Base-by-base conservation (phyloP, 2,113 vertebrate genomes). In the Lipotes vexillifer region DNA sequence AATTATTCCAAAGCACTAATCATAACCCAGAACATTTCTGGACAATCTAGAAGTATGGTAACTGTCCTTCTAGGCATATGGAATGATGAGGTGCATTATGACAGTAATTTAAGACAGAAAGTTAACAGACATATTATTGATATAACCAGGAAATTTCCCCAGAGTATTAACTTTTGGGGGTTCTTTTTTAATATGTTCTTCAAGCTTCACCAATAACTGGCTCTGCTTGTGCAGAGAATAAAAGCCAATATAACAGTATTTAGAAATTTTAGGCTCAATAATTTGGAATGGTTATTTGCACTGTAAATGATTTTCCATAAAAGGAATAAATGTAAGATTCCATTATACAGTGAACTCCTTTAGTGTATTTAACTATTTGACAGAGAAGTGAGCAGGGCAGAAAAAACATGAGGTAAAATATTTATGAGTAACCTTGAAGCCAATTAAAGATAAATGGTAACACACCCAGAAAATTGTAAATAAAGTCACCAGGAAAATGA, bases 341-440 rank as follows among this genome's bases (percentile, higher is more conserved):
- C 33, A 31, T 83, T 96, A 74, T 41, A 55, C 8, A 3, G 11
- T 94, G 46, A 82, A 41, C 11, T 95, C 36, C 0, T 78, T 68
- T 84, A 80, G 5, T 90, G 4, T 94, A 38, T 84, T 72, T 96
- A 95, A 49, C 23, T 84, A 7, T 77, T 41, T 20, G 31, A 36
- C n/a, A 77, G 72, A 86, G 23, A 84, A 21, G 12, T 88, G 61
- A 80, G 29, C 25, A 91, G 33, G 29, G 15, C 87, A n/a, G 38
- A 71, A 41, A 86, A 93, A 83, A 72, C 20, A 80, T 74, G 7
- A 91, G 11, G 6, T 91, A 93, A 87, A 74, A 74, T 78, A 57
- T 80, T 96, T 49, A n/a, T 15, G 25, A 94, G 9, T 75, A 96
- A 90, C 27, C 27, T 85, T 94, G 74, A 90, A 96, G 9, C 31